phyloP scores from a whole-genome alignment of 2,888 invertebrate genomes.

The Rotaria sp. region DNA sequence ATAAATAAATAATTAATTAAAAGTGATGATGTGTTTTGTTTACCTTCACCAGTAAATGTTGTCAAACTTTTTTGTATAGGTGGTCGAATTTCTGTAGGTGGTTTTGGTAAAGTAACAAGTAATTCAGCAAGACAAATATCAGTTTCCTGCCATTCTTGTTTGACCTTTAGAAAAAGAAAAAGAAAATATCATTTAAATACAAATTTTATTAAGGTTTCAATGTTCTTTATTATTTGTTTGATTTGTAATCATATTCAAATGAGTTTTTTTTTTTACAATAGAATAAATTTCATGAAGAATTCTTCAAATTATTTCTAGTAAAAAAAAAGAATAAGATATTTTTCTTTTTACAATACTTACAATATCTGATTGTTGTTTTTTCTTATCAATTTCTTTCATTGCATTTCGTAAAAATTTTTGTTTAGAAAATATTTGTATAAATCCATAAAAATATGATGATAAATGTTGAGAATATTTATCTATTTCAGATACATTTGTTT shows the following conservation, averaged over 20 bases:
- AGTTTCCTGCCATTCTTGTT: not conserved
- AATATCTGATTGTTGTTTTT: not conserved
- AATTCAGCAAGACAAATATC: not conserved
- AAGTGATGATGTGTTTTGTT: not conserved
- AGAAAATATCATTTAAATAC: not conserved
- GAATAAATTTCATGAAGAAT: too few relatives aligned
- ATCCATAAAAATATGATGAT: not conserved
- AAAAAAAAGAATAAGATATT: too few relatives aligned
- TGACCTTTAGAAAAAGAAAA: not conserved
- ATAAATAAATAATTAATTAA: not conserved
- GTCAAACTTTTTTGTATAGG: not conserved
- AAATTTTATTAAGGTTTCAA: too few relatives aligned
- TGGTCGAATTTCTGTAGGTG: not conserved
- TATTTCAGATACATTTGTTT: not conserved
- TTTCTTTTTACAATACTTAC: not conserved
- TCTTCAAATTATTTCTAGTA: too few relatives aligned
- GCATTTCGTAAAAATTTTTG: not conserved
- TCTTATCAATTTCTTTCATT: not conserved
- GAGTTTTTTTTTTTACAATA: too few relatives aligned
- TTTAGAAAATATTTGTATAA: constrained; percentile 4
- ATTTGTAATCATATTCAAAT: too few relatives aligned
- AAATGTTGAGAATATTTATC: constrained; percentile 24
- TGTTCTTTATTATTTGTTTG: too few relatives aligned
- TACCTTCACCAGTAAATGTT: constrained; percentile 2
- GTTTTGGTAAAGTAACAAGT: not conserved